A percentile compares a stretch with the other conserved stretches of the same genome.
Evolutionary conservation across 2,797 vertebrate genomes (phyloP).

Genomic region (Lutjanus campechanus): DNA sequence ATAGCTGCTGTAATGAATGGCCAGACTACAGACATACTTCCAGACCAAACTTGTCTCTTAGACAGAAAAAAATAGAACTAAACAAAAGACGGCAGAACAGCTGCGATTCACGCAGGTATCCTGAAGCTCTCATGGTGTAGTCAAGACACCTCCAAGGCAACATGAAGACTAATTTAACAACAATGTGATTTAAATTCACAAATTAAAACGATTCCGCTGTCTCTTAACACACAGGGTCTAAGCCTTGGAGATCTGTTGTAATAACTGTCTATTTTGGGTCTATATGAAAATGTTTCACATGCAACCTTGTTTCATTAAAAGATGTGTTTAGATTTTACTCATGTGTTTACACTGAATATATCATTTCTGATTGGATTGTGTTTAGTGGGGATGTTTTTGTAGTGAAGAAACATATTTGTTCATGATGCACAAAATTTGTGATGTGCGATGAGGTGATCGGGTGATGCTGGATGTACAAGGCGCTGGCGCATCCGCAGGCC

Average conservation of each 20-base stretch:
- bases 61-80: constrained; percentile 42
- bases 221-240: neutral
- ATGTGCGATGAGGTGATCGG: neutral
- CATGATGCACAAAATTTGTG: neutral
- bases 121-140: neutral
- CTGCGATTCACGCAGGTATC: constrained; percentile 32
- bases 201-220: neutral
- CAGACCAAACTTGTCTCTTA: constrained; percentile 60
- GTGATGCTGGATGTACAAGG: no score
- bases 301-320: neutral
- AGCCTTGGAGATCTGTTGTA: neutral
- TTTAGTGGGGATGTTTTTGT: neutral
- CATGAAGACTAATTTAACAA: neutral
- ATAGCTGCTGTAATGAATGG: constrained; percentile 73
- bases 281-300: neutral
- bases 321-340: neutral
- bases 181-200: neutral
- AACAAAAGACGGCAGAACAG: constrained; percentile 9
- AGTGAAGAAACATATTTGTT: no score
- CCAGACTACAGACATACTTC: constrained; percentile 63
- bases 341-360: neutral
- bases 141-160: constrained; percentile 16
- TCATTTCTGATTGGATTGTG: neutral
- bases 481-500: neutral
- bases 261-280: neutral